Evolutionary conservation across 2,113 vertebrate species (phyloP).

Genomic region (Vulpes vulpes): DNA sequence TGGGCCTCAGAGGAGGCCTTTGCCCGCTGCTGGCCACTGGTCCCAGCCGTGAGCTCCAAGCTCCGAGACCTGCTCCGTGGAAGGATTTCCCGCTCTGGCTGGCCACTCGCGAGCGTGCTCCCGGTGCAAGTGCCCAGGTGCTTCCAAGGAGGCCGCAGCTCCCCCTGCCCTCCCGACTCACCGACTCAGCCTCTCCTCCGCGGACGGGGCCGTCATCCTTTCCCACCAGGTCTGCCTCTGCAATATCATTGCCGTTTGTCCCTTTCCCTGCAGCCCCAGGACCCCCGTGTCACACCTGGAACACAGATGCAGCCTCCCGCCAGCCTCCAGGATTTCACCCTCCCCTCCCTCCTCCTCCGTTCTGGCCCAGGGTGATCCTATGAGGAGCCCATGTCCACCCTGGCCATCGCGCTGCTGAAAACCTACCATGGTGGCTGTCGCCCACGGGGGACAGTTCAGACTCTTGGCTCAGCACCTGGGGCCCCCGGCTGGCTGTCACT

Average conservation of each 20-base stretch:
- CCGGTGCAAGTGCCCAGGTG: too few species aligned
- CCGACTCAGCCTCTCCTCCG: background rate
- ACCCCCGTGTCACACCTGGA: background rate
- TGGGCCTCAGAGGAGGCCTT: background rate
- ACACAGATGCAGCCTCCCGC: background rate
- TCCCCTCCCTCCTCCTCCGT: rapidly evolving
- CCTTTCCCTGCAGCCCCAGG: background rate
- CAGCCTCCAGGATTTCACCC: background rate
- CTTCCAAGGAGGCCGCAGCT: background rate
- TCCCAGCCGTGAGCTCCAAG: background rate
- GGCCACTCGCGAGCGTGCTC: background rate
- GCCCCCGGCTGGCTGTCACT: background rate
- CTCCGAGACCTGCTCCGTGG: too few species aligned
- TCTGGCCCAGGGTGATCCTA: background rate
- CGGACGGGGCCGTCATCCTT: background rate
- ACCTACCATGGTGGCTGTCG: background rate
- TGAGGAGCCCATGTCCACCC: background rate
- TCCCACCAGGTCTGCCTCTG: background rate
- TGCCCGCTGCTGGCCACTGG: background rate
- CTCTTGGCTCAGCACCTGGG: background rate
- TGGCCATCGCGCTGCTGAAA: background rate
- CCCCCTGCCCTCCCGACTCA: background rate
- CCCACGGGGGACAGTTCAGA: background rate
- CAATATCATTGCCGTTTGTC: background rate
- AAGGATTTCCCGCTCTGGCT: background rate